Conservation (phyloP, 2,113 vertebrate genomes). For the Vulpes lagopus region DNA sequence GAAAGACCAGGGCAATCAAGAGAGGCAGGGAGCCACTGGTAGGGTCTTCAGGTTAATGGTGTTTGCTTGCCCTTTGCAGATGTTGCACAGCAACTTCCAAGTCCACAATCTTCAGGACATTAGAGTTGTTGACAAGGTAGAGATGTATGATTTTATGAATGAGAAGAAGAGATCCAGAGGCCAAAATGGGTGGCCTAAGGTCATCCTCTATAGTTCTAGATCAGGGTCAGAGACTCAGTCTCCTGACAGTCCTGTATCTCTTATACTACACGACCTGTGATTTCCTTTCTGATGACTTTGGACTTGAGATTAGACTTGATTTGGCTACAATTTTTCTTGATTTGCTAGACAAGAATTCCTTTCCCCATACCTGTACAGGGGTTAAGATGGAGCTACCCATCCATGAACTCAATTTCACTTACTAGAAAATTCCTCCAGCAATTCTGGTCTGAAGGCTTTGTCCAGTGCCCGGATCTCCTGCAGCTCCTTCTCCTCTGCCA, state of each 20-base stretch:
- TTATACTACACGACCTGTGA: fast-evolving
- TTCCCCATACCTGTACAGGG: fast-evolving
- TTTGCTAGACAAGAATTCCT: neutral
- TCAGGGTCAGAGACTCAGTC: neutral
- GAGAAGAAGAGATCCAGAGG: neutral
- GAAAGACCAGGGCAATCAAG: neutral
- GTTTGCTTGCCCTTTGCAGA: neutral
- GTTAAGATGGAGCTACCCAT: neutral
- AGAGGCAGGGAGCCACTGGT: no score
- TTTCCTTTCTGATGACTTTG: neutral
- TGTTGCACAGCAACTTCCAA: neutral
- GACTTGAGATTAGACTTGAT: no score
- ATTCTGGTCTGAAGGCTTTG: constrained; percentile 85
- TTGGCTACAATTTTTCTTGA: neutral
- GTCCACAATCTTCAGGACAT: neutral
- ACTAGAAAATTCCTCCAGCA: constrained; percentile 82
- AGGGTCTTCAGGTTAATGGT: neutral
- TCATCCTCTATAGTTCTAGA: neutral
- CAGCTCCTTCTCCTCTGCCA: constrained; percentile 89
- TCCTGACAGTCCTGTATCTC: fast-evolving
- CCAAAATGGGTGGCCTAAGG: fast-evolving
- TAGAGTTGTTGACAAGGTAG: neutral
- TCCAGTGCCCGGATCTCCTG: constrained; percentile 92
- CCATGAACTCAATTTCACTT: constrained; percentile 62
- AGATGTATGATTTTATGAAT: neutral